Conservation (phyloP, 2,113 vertebrate species). For the Tursiops truncatus region DNA sequence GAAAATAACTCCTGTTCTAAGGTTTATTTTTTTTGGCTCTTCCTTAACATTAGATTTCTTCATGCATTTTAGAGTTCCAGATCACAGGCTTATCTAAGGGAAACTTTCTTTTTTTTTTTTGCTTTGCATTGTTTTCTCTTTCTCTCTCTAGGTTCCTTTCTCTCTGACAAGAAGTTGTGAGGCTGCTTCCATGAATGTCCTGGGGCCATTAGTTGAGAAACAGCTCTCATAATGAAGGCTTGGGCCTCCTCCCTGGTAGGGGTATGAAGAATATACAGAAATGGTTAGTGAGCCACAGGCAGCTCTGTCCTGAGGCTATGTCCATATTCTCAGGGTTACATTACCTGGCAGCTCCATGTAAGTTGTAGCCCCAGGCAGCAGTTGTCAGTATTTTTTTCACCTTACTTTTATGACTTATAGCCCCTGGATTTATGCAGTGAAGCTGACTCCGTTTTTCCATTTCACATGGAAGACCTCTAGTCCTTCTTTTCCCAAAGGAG, state of each 20-base stretch:
- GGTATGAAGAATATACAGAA: not conserved
- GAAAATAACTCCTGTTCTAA: not conserved
- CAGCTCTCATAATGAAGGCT: not conserved
- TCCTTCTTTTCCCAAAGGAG: not conserved
- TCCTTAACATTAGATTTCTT: slow-evolving; percentile 7
- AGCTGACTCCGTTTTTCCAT: not conserved
- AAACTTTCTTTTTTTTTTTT: not conserved
- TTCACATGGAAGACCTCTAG: not conserved
- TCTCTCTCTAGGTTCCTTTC: not conserved
- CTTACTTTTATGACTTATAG: not conserved
- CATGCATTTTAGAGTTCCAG: not conserved
- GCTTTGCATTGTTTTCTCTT: not conserved
- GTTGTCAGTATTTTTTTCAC: slow-evolving; percentile 19
- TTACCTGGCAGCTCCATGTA: not conserved
- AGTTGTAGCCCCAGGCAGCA: not conserved
- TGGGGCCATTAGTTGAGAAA: not conserved
- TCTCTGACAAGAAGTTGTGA: not conserved
- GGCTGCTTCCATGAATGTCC: not conserved
- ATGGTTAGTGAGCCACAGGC: not conserved
- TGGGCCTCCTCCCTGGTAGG: not conserved
- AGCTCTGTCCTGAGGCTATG: not conserved
- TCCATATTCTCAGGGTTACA: slow-evolving; percentile 37
- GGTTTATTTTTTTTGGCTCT: not conserved
- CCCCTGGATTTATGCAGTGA: not conserved
- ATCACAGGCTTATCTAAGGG: not conserved